Base-by-base conservation (phyloP, 2,888 invertebrate genomes). In the Drosophila tripunctata region DNA sequence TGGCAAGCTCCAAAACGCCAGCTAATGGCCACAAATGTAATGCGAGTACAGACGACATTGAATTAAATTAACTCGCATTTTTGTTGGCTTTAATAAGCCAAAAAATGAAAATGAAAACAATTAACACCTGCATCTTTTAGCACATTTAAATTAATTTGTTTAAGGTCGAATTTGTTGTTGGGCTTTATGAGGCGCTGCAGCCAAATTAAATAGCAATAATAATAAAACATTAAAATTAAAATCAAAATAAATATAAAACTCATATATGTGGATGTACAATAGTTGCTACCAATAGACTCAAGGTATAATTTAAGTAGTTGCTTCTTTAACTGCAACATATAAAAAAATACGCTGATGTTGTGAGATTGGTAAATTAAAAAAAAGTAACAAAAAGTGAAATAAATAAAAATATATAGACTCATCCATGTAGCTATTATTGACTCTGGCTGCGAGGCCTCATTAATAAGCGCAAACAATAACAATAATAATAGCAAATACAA, bases 111-210 rank as follows among this genome's bases (percentile, higher is more conserved):
- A 85, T 10, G n/a, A n/a, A n/a, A n/a, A n/a, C n/a, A n/a, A 58
- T 67, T 74, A 84, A 74, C 84, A 81, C 62, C 73, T 76, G 64
- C 74, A 73, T 60, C n/a, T 73, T 81, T 79, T 69, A 79, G 72
- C 75, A 73, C 68, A 55, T 61, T 63, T 61, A 63, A 62, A 72
- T 71, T 51, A 40, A 57, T 31, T 54, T 54, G 33, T 38, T 67
- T 64, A 66, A 85, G 87, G 87, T 67, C 76, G 58, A 62, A 73
- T 71, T 70, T 58, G 70, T 70, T 58, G 70, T 72, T 47, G 38
- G 40, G 58, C 54, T 81, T 85, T 87, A 85, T 81, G 85, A 51
- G 54, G 57, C 60, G 55, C 61, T 56, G 55, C 61, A 35, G 31
- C 41, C 15, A 22, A 45, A 40, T 30, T 8, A 38, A 45, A 15